These are phyloP conservation scores for Oxycera nigricornis DNA, from an alignment of 2,888 invertebrate genomes.

Conservation along the genomic window DNA sequence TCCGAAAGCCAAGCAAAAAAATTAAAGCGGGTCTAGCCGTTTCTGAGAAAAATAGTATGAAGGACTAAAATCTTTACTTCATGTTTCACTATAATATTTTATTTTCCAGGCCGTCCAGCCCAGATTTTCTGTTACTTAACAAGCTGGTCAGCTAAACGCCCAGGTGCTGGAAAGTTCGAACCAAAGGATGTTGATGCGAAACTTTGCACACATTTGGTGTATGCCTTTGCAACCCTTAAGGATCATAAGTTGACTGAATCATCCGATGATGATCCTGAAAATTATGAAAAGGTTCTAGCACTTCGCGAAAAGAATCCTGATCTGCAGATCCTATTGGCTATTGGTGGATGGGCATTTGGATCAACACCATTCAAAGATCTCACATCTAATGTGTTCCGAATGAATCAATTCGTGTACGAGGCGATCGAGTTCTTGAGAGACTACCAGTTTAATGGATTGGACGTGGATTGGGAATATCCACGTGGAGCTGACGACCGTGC, in stretches of 20 bases:
- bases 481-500: constrained; percentile 86
- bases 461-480: constrained; percentile 95
- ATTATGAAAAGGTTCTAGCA: constrained; percentile 84
- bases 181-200: constrained; percentile 88
- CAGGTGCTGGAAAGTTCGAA: constrained; percentile 84
- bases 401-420: constrained; percentile 95
- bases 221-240: constrained; percentile 91
- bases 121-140: constrained; percentile 95
- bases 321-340: constrained; percentile 83
- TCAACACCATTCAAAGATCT: constrained; percentile 93
- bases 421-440: constrained; percentile 91
- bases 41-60: constrained; percentile 72
- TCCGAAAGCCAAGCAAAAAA: constrained; percentile 73
- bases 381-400: constrained; percentile 88
- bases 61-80: too few relatives aligned
- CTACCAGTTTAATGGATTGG: constrained; percentile 90
- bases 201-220: constrained; percentile 93
- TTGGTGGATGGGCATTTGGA: constrained; percentile 97
- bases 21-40: constrained; percentile 64
- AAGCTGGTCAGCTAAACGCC: constrained; percentile 94
- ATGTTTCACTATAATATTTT: not conserved
- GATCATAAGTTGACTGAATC: constrained; percentile 83
- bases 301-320: constrained; percentile 88
- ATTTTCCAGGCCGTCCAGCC: constrained; percentile 75
- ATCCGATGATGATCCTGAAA: constrained; percentile 82